phyloP scores from a whole-genome alignment of 2,888 invertebrate species.

The Cerceris rybyensis region DNA sequence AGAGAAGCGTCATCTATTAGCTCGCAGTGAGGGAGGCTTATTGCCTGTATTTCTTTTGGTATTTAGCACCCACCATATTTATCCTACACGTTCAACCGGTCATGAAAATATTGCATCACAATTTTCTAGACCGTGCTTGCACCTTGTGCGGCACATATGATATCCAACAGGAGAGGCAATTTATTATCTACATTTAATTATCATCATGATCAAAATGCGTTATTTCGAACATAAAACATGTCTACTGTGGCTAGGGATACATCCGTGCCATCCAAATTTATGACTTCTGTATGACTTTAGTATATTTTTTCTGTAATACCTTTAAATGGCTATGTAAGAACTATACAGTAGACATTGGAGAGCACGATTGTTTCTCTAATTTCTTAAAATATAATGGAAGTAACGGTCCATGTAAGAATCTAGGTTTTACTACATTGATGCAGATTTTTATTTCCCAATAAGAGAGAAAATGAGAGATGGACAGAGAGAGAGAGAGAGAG shows the following conservation, averaged over 20 bases:
- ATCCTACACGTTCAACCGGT: constrained; percentile 64
- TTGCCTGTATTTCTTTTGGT: constrained; percentile 69
- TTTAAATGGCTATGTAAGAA: constrained; percentile 44
- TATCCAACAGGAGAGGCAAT: constrained; percentile 46
- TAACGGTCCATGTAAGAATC: constrained; percentile 64
- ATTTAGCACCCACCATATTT: constrained; percentile 70
- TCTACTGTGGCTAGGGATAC: constrained; percentile 53
- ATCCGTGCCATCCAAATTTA: constrained; percentile 59
- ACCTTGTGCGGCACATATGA: constrained; percentile 54
- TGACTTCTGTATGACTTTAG: constrained; percentile 38
- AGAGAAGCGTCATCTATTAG: constrained; percentile 77
- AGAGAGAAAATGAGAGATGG: background rate
- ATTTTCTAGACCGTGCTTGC: constrained; percentile 60
- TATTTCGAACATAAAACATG: constrained; percentile 30
- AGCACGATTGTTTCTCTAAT: constrained; percentile 62
- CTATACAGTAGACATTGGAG: constrained; percentile 46
- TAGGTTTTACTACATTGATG: constrained; percentile 66
- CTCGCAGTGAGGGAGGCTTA: constrained; percentile 77
- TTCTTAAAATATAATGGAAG: constrained; percentile 32
- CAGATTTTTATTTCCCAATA: constrained; percentile 49
- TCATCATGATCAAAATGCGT: constrained; percentile 20
- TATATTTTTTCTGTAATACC: constrained; percentile 35
- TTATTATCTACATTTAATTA: constrained; percentile 43
- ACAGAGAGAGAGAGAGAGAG: background rate
- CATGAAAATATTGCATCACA: constrained; percentile 62